phyloP scores from a whole-genome alignment of 2,113 vertebrate genomes.

The Scartelaos histophorus region DNA sequence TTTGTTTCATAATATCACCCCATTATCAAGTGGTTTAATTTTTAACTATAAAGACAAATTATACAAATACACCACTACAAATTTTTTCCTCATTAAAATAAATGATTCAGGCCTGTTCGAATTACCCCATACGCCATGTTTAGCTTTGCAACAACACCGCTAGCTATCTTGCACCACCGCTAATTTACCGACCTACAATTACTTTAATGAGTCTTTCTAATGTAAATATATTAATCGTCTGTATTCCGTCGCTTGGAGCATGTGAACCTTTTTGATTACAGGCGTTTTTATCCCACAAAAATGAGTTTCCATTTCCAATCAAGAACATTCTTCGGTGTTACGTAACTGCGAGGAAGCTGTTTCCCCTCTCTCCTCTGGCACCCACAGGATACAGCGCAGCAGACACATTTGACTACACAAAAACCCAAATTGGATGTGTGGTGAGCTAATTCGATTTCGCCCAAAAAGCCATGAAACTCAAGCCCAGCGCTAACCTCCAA shows the following conservation, averaged over 20 bases:
- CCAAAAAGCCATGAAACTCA: conserved; percentile 68
- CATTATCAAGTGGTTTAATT: no score
- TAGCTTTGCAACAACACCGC: conserved; percentile 32
- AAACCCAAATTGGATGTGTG: conserved; percentile 83
- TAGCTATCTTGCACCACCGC: conserved; percentile 38
- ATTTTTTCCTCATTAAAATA: no score
- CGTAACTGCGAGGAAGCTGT: conserved; percentile 58
- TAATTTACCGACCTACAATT: conserved; percentile 60
- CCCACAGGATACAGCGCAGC: conserved; percentile 64
- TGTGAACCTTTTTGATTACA: conserved; percentile 22
- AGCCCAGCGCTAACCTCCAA: conserved; percentile 76
- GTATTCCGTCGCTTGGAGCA: conserved; percentile 12
- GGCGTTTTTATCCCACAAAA: conserved; percentile 18
- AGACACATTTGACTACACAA: conserved; percentile 77
- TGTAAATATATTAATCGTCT: conserved; percentile 14
- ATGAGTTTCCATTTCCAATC: conserved; percentile 47
- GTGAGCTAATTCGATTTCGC: conserved; percentile 77
- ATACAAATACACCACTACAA: no score
- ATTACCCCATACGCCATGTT: no score
- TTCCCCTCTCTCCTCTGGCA: conserved; percentile 42
- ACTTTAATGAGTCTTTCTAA: conserved; percentile 63
- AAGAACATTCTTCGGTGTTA: conserved; percentile 40
- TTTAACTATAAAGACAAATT: no score
- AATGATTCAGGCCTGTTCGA: no score
- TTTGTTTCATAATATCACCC: no score